Base-by-base conservation (phyloP, 2,113 vertebrate genomes). In the Pelodiscus sinensis region DNA sequence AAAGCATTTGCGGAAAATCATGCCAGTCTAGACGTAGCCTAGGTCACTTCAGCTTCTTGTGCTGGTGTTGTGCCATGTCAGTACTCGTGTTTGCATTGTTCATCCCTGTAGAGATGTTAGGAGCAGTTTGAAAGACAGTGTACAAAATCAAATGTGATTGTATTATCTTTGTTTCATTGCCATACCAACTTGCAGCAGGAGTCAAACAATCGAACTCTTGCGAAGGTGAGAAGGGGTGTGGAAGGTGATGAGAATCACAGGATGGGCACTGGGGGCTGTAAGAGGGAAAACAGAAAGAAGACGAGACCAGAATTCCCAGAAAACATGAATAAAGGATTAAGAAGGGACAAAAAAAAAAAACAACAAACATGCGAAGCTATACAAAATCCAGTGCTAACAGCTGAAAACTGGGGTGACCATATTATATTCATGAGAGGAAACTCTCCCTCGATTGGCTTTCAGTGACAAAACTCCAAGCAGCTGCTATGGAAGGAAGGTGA, bases 401-500 rank as follows among this genome's bases (percentile, higher is more conserved):
- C 94, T 96, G 88, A 92, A 97, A 97, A 94, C 77, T 94, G 93
- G 92, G 87, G 92, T 5, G 62, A 94, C 88, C 91, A 81, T 95
- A 86, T 77, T 81, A 84, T 54, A 75, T 88, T 94, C 94, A 92
- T 92, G 91, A 89, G 90, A 96, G 97, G 96, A 98, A 98, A 97
- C 94, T 96, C 83, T 90, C 94, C 89, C 91, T 97, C 96, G 95
- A 8, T 81, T 97, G 96, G 93, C 94, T 97, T 95, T 94, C 97
- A 94, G 93, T 96, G 95, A 88, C 88, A 94, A 96, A 97, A 87
- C 90, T 96, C 94, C 96, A 92, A 97, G 95, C 95, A 96, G 95
- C 96, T 97, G 96, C 95, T 92, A 24, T 90, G 96, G 91, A 97
- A 98, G 96, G 97, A 97, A 97, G 97, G 96, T 97, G 97, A 96